Base-by-base conservation (phyloP, 2,797 vertebrate genomes). In the Sebastes melanostomus region DNA sequence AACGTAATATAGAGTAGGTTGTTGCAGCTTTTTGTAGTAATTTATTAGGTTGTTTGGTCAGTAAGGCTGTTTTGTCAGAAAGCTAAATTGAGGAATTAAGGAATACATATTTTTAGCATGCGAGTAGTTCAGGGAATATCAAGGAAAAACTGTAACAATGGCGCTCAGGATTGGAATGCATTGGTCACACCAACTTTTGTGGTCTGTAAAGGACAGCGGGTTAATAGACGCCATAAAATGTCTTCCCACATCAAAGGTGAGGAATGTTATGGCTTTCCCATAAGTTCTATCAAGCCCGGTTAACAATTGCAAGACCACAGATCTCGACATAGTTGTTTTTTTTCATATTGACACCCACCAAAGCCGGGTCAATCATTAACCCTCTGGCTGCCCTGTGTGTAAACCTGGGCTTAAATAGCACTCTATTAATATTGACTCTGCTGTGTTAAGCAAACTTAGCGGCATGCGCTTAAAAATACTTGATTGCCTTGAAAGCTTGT, bases 401-500 rank as follows among this genome's bases (percentile, higher is more conserved):
- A 94, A 94, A 93, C 90, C 77, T 82, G 81, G 82, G 86, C 87
- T 93, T 93, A 92, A 94, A 93, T 93, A 90, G 92, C 90, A 91
- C 92, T 93, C 87, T 88, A 92, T 94, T 94, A 92, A 94, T 95
- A 94, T 95, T 95, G 93, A 95, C 93, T 92, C 80, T 92, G 81
- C 91, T 93, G 84, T 91, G 93, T 93, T 91, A 94, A 93, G 91
- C 89, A 94, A 94, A 95, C 93, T 88, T 85, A 24, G 87, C 22
- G 76, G 89, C 87, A 89, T 94, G 86, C 27, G 80, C 89, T 92
- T 91, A 83, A 91, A 93, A 93, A 91, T 88, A 92, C 85, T 91
- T 86, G 87, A 94, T 91, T 94, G 80, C 89, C 77, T 91, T 91
- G 84, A 93, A 92, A 92, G 85, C 89, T 90, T 84, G 87, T 88